Conservation (phyloP, 2,113 vertebrate species). For the Coturnix japonica region DNA sequence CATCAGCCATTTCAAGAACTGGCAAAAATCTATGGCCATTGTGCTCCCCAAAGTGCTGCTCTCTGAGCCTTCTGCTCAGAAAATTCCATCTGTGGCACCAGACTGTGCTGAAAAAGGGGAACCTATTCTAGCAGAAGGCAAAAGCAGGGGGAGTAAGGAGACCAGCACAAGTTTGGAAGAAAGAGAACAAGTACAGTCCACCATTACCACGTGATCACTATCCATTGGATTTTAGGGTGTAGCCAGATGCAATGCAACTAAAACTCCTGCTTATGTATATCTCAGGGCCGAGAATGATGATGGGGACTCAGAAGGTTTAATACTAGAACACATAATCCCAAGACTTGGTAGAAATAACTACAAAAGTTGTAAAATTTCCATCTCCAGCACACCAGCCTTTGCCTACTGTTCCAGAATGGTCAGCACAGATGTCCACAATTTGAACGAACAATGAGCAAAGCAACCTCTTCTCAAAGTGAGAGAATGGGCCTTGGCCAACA, state of each 20-base stretch:
- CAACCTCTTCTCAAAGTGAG: not conserved
- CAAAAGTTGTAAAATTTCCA: not conserved
- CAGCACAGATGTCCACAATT: not conserved
- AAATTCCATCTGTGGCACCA: not conserved
- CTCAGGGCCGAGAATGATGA: not conserved
- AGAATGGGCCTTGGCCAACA: not conserved
- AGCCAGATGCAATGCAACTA: not conserved
- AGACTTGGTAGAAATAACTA: not conserved
- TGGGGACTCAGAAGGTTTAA: not conserved
- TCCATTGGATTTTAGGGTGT: not conserved
- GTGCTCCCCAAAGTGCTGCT: not conserved
- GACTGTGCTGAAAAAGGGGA: not conserved
- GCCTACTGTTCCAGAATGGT: not conserved
- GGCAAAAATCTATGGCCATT: not conserved
- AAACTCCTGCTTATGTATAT: too few species aligned
- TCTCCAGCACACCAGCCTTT: not conserved
- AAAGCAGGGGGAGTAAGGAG: not conserved
- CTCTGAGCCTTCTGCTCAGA: not conserved
- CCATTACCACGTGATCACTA: not conserved
- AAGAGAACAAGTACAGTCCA: not conserved
- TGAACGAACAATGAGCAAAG: accelerated
- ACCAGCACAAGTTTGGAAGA: not conserved
- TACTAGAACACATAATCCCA: not conserved
- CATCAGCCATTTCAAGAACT: not conserved
- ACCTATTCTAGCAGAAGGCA: not conserved